Evolutionary conservation across 2,797 vertebrate species (phyloP).

Genomic region (Molossus alvarezi): DNA sequence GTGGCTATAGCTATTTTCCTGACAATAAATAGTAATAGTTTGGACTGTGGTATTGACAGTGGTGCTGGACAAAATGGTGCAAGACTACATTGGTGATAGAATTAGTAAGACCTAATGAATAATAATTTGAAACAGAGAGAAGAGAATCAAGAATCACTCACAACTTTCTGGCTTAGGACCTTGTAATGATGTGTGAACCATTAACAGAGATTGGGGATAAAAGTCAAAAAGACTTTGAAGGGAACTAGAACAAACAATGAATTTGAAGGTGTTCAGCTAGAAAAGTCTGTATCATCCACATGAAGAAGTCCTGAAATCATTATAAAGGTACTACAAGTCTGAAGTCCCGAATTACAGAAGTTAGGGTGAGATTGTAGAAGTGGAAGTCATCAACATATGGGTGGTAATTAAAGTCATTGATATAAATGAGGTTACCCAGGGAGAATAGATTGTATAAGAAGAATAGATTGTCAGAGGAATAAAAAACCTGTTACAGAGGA

Average conservation of each 20-base stretch:
- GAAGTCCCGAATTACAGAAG: background rate
- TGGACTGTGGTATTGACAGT: background rate
- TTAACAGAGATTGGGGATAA: background rate
- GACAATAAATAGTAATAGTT: background rate
- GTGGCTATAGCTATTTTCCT: background rate
- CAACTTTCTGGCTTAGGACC: background rate
- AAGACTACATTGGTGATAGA: background rate
- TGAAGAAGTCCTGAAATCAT: background rate
- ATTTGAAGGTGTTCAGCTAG: background rate
- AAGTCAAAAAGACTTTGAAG: conserved; percentile 28
- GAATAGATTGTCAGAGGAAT: background rate
- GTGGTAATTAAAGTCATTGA: background rate
- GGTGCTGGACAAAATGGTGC: background rate
- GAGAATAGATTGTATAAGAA: background rate
- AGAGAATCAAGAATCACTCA: background rate
- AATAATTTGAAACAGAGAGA: background rate
- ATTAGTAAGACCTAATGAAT: background rate
- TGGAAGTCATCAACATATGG: background rate
- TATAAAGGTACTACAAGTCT: background rate
- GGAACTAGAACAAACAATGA: background rate
- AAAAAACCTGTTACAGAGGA: background rate
- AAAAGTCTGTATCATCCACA: background rate
- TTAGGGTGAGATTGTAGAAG: background rate
- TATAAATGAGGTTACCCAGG: background rate
- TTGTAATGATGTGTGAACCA: background rate